These are phyloP conservation scores for Decapterus maruadsi DNA, from an alignment of 2,797 vertebrate species.

Conservation along the genomic window DNA sequence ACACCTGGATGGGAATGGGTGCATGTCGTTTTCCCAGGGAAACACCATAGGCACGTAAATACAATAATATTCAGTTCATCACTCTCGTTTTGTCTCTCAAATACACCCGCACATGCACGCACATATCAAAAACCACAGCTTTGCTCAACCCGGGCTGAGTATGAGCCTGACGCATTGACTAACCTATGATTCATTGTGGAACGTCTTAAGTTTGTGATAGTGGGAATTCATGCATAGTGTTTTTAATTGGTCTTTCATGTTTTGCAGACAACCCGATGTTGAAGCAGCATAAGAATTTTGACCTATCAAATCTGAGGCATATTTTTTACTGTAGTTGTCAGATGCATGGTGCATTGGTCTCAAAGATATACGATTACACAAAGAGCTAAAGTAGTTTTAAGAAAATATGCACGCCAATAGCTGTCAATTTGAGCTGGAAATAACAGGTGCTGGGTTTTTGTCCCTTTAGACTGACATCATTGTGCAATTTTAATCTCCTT, in stretches of 20 bases:
- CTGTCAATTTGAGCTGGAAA: slow-evolving; percentile 30
- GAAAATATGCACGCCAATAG: not conserved
- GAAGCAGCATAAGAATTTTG: slow-evolving; percentile 11
- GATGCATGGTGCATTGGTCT: not conserved
- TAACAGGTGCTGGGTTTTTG: slow-evolving; percentile 35
- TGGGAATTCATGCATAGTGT: slow-evolving; percentile 56
- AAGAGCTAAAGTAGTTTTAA: not conserved
- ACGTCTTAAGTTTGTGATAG: slow-evolving; percentile 49
- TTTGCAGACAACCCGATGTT: slow-evolving; percentile 36
- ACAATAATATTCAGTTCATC: slow-evolving; percentile 15
- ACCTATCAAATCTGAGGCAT: slow-evolving; percentile 24
- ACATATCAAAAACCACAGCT: slow-evolving; percentile 22
- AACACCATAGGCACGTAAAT: slow-evolving; percentile 24
- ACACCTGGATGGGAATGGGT: slow-evolving; percentile 45
- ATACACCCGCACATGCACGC: not conserved
- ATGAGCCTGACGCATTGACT: slow-evolving; percentile 48
- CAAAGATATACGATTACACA: slow-evolving; percentile 10
- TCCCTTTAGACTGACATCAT: slow-evolving; percentile 45
- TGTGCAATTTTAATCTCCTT: slow-evolving; percentile 68
- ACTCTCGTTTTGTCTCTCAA: slow-evolving; percentile 9
- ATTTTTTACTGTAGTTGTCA: slow-evolving; percentile 38
- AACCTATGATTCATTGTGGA: slow-evolving; percentile 71
- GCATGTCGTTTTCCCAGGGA: slow-evolving; percentile 39
- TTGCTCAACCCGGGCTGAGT: slow-evolving; percentile 20
- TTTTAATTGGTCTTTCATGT: slow-evolving; percentile 69